These are phyloP conservation scores for Sinhomidia bicolor DNA, from an alignment of 2,888 invertebrate species.

Conservation along the genomic window DNA sequence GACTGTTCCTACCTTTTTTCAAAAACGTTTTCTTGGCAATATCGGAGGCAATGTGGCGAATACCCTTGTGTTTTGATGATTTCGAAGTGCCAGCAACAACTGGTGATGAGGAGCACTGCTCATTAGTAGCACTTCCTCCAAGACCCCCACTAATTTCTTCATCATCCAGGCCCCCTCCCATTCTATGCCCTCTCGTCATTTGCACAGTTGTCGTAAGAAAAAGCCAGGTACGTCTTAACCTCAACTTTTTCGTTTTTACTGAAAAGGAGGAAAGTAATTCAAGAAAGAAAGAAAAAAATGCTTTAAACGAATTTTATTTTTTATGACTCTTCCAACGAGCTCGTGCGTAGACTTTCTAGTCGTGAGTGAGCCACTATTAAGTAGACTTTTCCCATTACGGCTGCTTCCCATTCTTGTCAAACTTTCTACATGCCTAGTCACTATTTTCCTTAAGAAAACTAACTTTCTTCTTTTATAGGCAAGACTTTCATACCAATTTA, in stretches of 20 bases:
- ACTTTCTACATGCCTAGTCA: too few species aligned
- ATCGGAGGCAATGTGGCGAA: conserved; percentile 66
- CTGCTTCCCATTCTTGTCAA: too few species aligned
- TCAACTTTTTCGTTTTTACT: not conserved
- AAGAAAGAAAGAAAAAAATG: not conserved
- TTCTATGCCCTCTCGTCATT: conserved; percentile 22
- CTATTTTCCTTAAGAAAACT: too few species aligned
- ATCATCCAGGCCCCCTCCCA: conserved; percentile 23
- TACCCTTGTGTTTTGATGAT: conserved; percentile 27
- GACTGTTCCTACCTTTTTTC: conserved; percentile 55
- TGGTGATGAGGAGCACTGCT: conserved; percentile 46
- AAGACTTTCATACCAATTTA: too few species aligned
- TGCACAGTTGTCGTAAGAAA: not conserved
- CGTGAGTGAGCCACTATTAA: too few species aligned
- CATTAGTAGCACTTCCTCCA: conserved; percentile 20
- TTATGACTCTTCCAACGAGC: too few species aligned
- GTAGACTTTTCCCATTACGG: too few species aligned
- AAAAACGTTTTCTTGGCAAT: conserved; percentile 65
- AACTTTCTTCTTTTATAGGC: too few species aligned
- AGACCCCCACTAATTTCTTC: conserved; percentile 29
- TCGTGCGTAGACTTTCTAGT: too few species aligned
- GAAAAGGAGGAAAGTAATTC: not conserved
- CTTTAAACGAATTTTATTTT: not conserved
- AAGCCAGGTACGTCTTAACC: not conserved
- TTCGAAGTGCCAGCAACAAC: not conserved